Percentiles rank a stretch among this genome's conserved stretches.
These are phyloP conservation scores for Sterna hirundo DNA, from an alignment of 2,113 vertebrate species.

Conservation along the genomic window DNA sequence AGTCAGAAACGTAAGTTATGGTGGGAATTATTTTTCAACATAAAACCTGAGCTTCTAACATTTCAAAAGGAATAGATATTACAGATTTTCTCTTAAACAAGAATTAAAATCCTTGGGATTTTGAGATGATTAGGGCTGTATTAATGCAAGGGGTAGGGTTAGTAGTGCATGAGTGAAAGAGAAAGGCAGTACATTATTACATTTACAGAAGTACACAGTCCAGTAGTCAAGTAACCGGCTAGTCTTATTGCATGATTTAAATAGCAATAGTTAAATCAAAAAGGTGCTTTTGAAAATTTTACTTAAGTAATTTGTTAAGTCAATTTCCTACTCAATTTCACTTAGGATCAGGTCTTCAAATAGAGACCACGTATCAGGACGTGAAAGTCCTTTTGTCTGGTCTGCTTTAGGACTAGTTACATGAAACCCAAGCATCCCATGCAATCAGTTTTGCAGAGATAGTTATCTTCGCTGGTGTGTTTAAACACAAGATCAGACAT, in stretches of 20 bases:
- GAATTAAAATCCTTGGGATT: background rate
- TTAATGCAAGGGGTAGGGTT: background rate
- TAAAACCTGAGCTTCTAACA: background rate
- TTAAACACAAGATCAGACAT: background rate
- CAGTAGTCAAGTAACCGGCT: background rate
- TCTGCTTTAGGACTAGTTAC: background rate
- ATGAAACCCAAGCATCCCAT: background rate
- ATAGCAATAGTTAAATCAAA: background rate
- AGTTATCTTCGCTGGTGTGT: background rate
- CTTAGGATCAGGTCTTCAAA: background rate
- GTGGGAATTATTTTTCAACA: conserved; percentile 54
- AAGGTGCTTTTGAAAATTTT: background rate
- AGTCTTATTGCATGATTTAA: background rate
- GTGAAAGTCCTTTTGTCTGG: background rate
- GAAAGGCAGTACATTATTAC: background rate
- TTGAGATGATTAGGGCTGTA: background rate
- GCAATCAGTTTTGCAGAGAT: background rate
- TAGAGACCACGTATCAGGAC: background rate
- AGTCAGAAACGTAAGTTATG: conserved; percentile 57
- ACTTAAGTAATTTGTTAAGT: background rate
- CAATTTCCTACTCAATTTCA: background rate
- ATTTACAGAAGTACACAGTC: background rate
- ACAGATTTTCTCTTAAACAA: background rate
- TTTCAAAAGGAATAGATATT: background rate
- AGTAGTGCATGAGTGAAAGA: background rate